A percentile compares a stretch with the other conserved stretches of the same genome.
Conservation (phyloP, 2,113 vertebrate genomes). For the Clarias macrocephalus region DNA sequence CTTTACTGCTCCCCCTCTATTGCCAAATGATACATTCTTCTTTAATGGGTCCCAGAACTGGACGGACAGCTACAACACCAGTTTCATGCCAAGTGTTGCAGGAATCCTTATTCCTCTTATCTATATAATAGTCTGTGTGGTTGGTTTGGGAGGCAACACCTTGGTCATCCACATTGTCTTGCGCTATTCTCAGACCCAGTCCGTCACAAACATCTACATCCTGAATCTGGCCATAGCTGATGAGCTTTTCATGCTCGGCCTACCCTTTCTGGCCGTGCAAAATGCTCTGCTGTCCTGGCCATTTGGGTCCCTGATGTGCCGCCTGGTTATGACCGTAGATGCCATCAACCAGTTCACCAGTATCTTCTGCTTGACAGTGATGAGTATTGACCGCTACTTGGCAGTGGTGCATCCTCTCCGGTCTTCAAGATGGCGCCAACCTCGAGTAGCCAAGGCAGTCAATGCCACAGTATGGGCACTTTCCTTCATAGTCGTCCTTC, state of each 20-base stretch:
- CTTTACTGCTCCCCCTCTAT: background rate
- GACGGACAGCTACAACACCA: background rate
- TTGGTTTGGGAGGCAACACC: constrained; percentile 89
- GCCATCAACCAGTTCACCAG: constrained; percentile 97
- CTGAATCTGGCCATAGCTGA: constrained; percentile 92
- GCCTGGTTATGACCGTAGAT: constrained; percentile 92
- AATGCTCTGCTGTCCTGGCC: constrained; percentile 94
- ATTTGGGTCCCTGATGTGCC: constrained; percentile 91
- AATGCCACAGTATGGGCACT: constrained; percentile 86
- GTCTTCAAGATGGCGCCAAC: constrained; percentile 86
- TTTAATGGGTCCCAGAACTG: constrained; percentile 55
- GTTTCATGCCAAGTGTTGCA: constrained; percentile 69
- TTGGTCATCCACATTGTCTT: constrained; percentile 91
- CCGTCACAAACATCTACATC: constrained; percentile 93
- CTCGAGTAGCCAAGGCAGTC: constrained; percentile 82
- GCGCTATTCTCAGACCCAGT: constrained; percentile 82
- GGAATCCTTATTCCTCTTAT: constrained; percentile 87
- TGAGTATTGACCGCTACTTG: constrained; percentile 93
- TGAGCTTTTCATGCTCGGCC: constrained; percentile 93
- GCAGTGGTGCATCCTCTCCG: constrained; percentile 89
- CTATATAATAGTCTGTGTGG: constrained; percentile 86
- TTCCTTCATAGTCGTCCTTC: constrained; percentile 89
- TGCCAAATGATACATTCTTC: background rate
- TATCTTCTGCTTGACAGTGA: constrained; percentile 96
- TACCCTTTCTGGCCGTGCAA: constrained; percentile 91